Evolutionary conservation across 1,140 invertebrate genomes (phyloP), one percentile per base, ranked within the genome.

Genomic region (Triops cancriformis): DNA sequence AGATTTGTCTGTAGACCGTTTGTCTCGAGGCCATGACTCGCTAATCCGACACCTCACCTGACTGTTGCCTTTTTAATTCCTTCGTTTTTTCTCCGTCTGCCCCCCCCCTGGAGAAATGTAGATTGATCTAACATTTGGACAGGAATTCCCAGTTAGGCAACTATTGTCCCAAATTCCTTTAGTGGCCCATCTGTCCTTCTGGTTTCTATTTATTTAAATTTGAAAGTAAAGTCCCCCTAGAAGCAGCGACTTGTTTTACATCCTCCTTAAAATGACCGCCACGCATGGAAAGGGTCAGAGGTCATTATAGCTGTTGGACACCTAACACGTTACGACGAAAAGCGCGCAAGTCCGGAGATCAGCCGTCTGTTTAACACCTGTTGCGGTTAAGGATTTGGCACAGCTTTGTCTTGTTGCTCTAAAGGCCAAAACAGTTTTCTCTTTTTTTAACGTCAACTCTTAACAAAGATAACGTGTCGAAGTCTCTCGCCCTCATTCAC

Each of bases 401-500:
- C n/a, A n/a, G n/a, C n/a, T n/a, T n/a, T n/a, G n/a, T n/a, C n/a
- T n/a, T n/a, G n/a, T n/a, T n/a, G n/a, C n/a, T n/a, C n/a, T n/a
- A n/a, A n/a, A n/a, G n/a, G n/a, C n/a, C n/a, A 37, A 7, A 37
- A 37, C 31, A 37, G 31, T 37, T 37, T 37, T 37, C 31, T 37
- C 31, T 37, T 37, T 37, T 37, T 37, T n/a, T n/a, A n/a, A n/a
- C n/a, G n/a, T n/a, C n/a, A n/a, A n/a, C n/a, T n/a, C n/a, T n/a
- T n/a, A n/a, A n/a, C n/a, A n/a, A n/a, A n/a, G n/a, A n/a, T n/a
- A n/a, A n/a, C n/a, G n/a, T n/a, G n/a, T n/a, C n/a, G n/a, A n/a
- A n/a, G n/a, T n/a, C n/a, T n/a, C 51, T 64, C 18, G 51, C 51
- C 51, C 51, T 64, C 51, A 64, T 64, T 64, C 51, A 64, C 51